phyloP scores from a whole-genome alignment of 2,113 vertebrate species.

The Tylochromis polylepis region DNA sequence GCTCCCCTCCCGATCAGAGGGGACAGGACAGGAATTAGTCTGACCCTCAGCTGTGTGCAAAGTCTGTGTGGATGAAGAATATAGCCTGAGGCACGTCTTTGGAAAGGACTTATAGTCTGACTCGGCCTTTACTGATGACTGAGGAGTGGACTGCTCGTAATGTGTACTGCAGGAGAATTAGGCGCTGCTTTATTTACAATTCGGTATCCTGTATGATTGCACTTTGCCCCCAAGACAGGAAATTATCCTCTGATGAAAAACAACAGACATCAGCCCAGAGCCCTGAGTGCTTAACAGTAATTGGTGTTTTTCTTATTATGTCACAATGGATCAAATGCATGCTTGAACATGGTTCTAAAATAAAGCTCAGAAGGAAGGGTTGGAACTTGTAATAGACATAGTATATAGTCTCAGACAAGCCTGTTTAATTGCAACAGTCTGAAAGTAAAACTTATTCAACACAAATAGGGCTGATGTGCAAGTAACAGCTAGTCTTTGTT shows the following conservation, averaged over 20 bases:
- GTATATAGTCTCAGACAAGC: neutral
- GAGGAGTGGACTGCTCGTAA: slow-evolving; percentile 18
- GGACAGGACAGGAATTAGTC: slow-evolving; percentile 42
- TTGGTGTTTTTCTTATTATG: slow-evolving; percentile 21
- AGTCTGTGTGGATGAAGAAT: slow-evolving; percentile 32
- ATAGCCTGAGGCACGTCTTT: slow-evolving; percentile 44
- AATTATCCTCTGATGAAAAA: neutral
- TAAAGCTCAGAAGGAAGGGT: neutral
- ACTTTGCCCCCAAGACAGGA: slow-evolving; percentile 4
- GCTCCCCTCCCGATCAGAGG: slow-evolving; percentile 11
- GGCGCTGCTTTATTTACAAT: neutral
- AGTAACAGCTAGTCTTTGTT: neutral
- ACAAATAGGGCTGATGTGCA: neutral
- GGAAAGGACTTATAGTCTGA: slow-evolving; percentile 20
- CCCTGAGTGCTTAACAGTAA: neutral
- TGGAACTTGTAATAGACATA: neutral
- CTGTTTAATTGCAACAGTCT: neutral
- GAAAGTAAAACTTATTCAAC: neutral
- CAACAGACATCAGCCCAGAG: neutral
- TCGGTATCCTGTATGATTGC: neutral
- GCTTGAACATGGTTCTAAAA: neutral
- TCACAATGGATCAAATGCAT: neutral
- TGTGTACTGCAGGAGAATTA: slow-evolving; percentile 1
- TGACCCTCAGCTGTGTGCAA: slow-evolving; percentile 30
- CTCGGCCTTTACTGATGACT: neutral